A percentile compares a stretch with the other conserved stretches of the same genome.
These are phyloP conservation scores for Microctenopoma lineatum DNA, from an alignment of 2,797 vertebrate genomes.

Conservation along the genomic window DNA sequence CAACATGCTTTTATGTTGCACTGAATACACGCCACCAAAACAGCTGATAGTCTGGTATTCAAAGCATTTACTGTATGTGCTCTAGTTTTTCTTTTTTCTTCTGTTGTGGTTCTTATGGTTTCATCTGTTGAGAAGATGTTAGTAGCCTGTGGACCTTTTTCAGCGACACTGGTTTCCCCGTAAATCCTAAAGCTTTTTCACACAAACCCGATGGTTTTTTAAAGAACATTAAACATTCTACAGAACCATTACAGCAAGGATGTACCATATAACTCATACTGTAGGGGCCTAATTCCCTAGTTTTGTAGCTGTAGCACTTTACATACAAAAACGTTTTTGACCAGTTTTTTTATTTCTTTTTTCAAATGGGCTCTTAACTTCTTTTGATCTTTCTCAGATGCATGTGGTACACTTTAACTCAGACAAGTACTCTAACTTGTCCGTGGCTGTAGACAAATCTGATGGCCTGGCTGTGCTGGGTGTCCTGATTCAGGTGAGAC, in stretches of 20 bases:
- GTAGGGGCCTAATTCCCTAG: too few relatives aligned
- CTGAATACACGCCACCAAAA: conserved; percentile 8
- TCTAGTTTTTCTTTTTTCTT: not conserved
- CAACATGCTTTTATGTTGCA: conserved; percentile 18
- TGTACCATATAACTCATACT: too few relatives aligned
- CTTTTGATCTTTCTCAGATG: conserved; percentile 82
- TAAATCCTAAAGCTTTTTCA: too few relatives aligned
- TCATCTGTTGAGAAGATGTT: too few relatives aligned
- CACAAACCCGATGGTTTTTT: too few relatives aligned
- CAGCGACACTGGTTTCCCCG: too few relatives aligned
- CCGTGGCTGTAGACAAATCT: conserved; percentile 86
- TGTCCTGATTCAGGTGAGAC: conserved; percentile 92
- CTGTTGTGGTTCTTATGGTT: too few relatives aligned
- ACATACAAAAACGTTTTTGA: not conserved
- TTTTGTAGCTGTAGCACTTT: not conserved
- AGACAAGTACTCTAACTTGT: conserved; percentile 87
- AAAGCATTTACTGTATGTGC: not conserved
- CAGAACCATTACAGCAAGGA: too few relatives aligned
- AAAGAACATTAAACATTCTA: too few relatives aligned
- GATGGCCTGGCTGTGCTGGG: conserved; percentile 94
- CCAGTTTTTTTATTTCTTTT: not conserved
- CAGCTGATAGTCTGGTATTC: conserved; percentile 5
- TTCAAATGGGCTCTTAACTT: not conserved
- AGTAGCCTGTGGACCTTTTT: too few relatives aligned
- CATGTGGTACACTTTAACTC: conserved; percentile 98